Conservation (phyloP, 2,113 vertebrate species). For the Helogale parvula region DNA sequence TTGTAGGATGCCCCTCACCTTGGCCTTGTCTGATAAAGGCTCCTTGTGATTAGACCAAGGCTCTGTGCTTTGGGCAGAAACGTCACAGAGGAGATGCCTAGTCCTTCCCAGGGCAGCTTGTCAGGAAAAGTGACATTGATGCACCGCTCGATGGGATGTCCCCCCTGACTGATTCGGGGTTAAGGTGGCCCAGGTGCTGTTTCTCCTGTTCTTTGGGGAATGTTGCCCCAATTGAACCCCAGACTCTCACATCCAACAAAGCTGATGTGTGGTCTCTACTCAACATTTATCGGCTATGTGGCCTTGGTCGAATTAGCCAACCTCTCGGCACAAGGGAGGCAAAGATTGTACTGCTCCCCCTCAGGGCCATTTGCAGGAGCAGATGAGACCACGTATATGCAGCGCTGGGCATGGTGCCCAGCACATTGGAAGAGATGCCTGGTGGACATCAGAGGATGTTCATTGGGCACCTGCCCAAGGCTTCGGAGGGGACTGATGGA, state of each 20-base stretch:
- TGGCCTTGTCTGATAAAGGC: neutral
- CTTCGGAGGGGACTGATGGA: neutral
- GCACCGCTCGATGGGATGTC: fast-evolving
- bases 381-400: neutral
- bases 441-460: neutral
- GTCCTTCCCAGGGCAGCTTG: neutral
- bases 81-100: neutral
- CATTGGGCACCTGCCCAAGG: neutral
- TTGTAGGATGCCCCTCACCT: neutral
- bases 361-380: neutral
- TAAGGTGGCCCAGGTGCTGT: fast-evolving
- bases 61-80: neutral
- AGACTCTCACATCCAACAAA: neutral
- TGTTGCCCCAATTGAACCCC: neutral
- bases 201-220: neutral
- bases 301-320: neutral
- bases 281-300: neutral
- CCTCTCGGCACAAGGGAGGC: neutral
- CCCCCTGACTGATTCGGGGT: fast-evolving
- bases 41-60: neutral
- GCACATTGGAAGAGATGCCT: too few species aligned
- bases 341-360: neutral
- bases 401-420: neutral
- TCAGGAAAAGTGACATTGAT: fast-evolving
- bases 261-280: neutral